phyloP scores from a whole-genome alignment of 2,797 vertebrate genomes.

The Poecile montanus region DNA sequence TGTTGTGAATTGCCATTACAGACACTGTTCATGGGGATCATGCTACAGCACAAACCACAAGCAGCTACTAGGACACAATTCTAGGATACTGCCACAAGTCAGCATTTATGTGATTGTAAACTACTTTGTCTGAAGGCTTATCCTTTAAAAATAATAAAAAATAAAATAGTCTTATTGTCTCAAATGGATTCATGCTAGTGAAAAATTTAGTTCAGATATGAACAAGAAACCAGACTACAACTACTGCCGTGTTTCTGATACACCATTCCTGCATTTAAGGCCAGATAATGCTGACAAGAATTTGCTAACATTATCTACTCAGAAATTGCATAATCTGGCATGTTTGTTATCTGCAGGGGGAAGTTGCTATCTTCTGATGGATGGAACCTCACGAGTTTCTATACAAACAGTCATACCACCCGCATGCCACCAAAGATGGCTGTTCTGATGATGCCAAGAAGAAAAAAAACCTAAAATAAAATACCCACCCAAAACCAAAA shows the following conservation, averaged over 20 bases:
- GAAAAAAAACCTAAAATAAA: background rate
- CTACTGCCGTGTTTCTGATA: background rate
- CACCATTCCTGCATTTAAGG: background rate
- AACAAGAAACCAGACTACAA: background rate
- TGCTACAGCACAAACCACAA: background rate
- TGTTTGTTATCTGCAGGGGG: slow-evolving; percentile 60
- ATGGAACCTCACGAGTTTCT: slow-evolving; percentile 76
- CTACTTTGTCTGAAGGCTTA: background rate
- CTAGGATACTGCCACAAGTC: background rate
- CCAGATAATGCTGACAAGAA: background rate
- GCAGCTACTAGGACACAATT: background rate
- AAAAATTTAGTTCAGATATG: background rate
- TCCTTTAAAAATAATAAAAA: background rate
- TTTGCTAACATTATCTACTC: background rate
- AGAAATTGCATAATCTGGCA: slow-evolving; percentile 7
- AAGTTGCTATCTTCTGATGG: slow-evolving; percentile 77
- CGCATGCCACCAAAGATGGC: slow-evolving; percentile 73
- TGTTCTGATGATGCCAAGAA: slow-evolving; percentile 69
- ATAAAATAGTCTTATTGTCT: background rate
- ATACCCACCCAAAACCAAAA: background rate
- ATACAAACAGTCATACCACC: slow-evolving; percentile 71
- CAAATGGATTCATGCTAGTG: background rate
- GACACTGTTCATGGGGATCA: background rate
- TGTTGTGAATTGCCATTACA: rapidly evolving
- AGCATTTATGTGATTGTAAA: background rate